Base-by-base conservation (phyloP, 2,113 vertebrate genomes). In the Octodon degus region DNA sequence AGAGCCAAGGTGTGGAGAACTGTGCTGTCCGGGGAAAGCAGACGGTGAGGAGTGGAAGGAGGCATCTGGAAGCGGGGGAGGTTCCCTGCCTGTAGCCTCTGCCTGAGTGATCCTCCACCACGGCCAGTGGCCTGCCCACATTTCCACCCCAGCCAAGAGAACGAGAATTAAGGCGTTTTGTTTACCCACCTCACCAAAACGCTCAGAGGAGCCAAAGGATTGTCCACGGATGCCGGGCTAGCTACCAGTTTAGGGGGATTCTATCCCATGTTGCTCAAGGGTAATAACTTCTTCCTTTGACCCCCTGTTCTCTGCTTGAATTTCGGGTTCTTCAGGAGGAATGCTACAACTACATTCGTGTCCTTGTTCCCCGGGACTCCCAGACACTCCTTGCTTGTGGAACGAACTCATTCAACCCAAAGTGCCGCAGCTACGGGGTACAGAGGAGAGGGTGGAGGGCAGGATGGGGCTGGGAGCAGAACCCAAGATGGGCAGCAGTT, bases 311-410 rank as follows among this genome's bases (percentile, higher is more conserved):
- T 74, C 97, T 77, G 95, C 98, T 27, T 47, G 83, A 50, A 53
- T 72, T 96, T 80, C 74, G 89, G 91, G 53, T 94, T 91, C 53
- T 90, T 86, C 86, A 99, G 99, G 99, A 99, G 2, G 99, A 99
- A 97, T 99, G 99, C 96, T 99, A 99, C 99, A 99, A 99, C 98
- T 99, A 99, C 96, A 99, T 99, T 96, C 99, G 99, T 80, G 99
- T 99, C n/a, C 98, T 99, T 81, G 99, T 99, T 62, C 99, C 99
- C 1, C 99, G 99, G 43, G 99, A 99, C 19, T 98, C 99, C 60
- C 98, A 98, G 97, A 99, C 98, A 0, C 99, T 99, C 34, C 99
- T 99, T 30, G 99, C 99, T 70, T 99, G 99, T 9, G 99, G 99
- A 76, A 99, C 99, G 27, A 99, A 99, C 40, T 99, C 99, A 68